These are phyloP conservation scores for Volucella zonaria DNA, from an alignment of 2,888 invertebrate genomes.

Conservation along the genomic window DNA sequence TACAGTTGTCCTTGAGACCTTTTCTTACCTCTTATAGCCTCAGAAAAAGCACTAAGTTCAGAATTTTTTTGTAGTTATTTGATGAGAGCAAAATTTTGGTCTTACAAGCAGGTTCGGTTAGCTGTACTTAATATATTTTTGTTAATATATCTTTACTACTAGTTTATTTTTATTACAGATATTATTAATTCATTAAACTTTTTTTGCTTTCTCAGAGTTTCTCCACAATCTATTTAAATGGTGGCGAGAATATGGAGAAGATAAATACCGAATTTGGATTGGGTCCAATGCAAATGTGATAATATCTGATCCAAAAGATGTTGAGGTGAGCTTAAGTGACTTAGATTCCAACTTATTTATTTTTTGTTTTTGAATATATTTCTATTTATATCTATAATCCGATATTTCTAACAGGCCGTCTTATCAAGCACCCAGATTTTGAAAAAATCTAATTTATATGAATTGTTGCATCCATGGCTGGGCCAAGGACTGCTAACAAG, in stretches of 20 bases:
- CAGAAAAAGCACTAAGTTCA: no score
- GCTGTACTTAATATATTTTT: no score
- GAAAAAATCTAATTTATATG: constrained; percentile 82
- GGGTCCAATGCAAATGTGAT: constrained; percentile 75
- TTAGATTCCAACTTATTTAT: no score
- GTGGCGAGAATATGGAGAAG: constrained; percentile 75
- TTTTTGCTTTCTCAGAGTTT: constrained; percentile 74
- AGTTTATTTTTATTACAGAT: no score
- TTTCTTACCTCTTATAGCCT: no score
- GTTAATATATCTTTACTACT: no score
- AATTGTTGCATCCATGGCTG: constrained; percentile 82
- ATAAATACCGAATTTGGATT: constrained; percentile 76
- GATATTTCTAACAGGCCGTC: constrained; percentile 75
- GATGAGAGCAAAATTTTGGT: no score
- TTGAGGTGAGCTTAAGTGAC: constrained; percentile 75
- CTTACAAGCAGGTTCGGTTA: no score
- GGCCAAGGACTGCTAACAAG: constrained; percentile 83
- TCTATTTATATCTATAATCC: not conserved
- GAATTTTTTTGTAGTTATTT: no score
- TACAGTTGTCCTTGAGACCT: no score
- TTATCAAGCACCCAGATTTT: constrained; percentile 82
- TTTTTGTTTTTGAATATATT: not conserved
- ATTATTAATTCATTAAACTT: not conserved
- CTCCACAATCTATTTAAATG: constrained; percentile 76
- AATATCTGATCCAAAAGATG: constrained; percentile 75